phyloP scores from a whole-genome alignment of 1,140 invertebrate genomes.

The Wasmannia auropunctata region DNA sequence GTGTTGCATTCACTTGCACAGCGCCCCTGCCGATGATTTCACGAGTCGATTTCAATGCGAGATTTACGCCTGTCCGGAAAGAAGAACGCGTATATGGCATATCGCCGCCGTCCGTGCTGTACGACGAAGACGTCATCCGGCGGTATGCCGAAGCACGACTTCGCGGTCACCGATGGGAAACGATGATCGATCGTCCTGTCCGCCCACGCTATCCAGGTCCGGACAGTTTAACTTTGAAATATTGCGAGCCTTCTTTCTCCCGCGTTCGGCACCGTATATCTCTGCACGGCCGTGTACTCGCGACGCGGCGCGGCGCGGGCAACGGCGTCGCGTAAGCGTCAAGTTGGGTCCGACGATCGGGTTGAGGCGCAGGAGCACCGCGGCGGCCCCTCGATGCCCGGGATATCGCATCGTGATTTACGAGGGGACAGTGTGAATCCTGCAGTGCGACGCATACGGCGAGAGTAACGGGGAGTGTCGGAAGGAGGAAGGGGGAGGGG shows the following conservation, averaged over 20 bases:
- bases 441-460: constrained; percentile 45
- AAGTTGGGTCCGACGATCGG: constrained; percentile 16
- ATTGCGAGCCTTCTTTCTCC: constrained; percentile 59
- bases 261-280: constrained; percentile 46
- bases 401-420: constrained; percentile 71
- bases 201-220: constrained; percentile 63
- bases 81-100: not conserved
- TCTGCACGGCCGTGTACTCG: constrained; percentile 38
- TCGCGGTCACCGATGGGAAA: constrained; percentile 55
- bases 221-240: constrained; percentile 74
- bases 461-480: constrained; percentile 54
- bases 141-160: constrained; percentile 16
- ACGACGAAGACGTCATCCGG: constrained; percentile 34
- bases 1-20: no score
- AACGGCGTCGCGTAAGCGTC: constrained; percentile 35
- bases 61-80: not conserved
- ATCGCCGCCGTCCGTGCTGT: not conserved
- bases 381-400: constrained; percentile 21
- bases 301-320: no score
- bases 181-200: constrained; percentile 68
- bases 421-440: constrained; percentile 75
- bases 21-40: not conserved
- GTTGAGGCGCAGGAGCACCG: not conserved
- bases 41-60: not conserved
- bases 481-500: no score